Base-by-base conservation (phyloP, 30 jellyfish, hydroid and myxozoan species). In the Rhopilema esculentum region DNA sequence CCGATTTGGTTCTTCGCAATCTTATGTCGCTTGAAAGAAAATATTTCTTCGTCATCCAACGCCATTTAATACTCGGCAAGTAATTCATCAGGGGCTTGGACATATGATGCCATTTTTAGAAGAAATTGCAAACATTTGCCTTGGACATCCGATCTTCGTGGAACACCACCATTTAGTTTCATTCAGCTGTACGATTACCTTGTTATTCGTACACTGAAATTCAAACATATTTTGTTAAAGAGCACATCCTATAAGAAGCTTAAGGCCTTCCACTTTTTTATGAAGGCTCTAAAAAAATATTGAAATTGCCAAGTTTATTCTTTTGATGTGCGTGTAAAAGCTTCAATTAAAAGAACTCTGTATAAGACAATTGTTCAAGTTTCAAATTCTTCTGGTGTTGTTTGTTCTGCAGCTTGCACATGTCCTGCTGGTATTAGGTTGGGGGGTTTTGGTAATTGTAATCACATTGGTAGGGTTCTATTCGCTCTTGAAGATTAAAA, bases 111-210 rank as follows among this genome's bases (percentile, higher is more conserved):
- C 24, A 27, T 77, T 52, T 61, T 40, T 17, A 67, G 32, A 20
- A 49, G 53, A 20, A 25, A 66, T 16, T 79, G 91, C 85, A 24
- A 26, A n/a, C 74, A 69, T 82, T 71, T 82, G 24, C 91, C 85
- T 30, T 82, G 91, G 91, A 82, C 75, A 66, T 82, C 84, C 73
- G 91, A 66, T 52, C 91, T 65, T 27, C 91, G 85, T 28, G 73
- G 86, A 1, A 82, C 83, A 28, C 91, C 83, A 18, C 61, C 91
- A 26, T 82, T 82, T 50, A 82, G 27, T 50, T 82, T 82, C 40
- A 69, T 65, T 18, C 91, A 82, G 26, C 50, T 82, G 64, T 82
- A 82, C 69, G 91, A 82, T 19, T 82, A 82, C 66, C 57, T 82
- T 31, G 91, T 82, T 27, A 82, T 65, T 0, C 48, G 91, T 22